Base-by-base conservation (phyloP, 2,113 vertebrate genomes). In the Cynocephalus volans region DNA sequence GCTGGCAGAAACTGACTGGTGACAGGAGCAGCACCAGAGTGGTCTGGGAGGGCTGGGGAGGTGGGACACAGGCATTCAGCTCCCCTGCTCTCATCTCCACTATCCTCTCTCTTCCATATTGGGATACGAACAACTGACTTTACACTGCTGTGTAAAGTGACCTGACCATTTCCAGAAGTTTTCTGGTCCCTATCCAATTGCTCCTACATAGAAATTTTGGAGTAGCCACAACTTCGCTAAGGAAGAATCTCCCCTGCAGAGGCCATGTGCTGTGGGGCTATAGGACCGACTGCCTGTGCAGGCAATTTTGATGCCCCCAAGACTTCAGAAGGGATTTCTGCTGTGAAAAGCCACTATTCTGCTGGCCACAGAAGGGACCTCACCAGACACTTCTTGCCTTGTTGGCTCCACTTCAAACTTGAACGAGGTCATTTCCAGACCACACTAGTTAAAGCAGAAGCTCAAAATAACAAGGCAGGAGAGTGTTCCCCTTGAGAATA, bases 391-490 rank as follows among this genome's bases (percentile, higher is more conserved):
- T 33, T 81, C 36, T 76, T 14, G 0, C 28, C 41, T 79, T 77
- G 24, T 28, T 81, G 56, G 9, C 50, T 64, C 18, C 13, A 48
- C 33, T 67, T 75, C 3, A 0, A 36, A 41, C 31, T 4, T 90
- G 89, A 93, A 86, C 45, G 14, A 95, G 58, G 95, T 73, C 94
- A 69, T 50, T 88, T 82, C 0, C 3, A 97, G 95, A 94, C 56
- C 58, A 19, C 21, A 13, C 15, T 56, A 24, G 28, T 75, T 64
- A 90, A 90, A 91, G 67, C 62, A 56, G 75, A 96, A 50, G 8
- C n/a, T 95, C 58, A 41, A 94, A 84, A 69, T 72, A 95, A 58
- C 50, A 62, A 48, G 26, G 28, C 72, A 64, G 26, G 26, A 75
- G 31, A 75, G 72, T 93, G 86, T 82, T 65, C 52, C 91, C 41